Conservation (phyloP, 2,113 vertebrate species). For the Pantherophis guttatus region DNA sequence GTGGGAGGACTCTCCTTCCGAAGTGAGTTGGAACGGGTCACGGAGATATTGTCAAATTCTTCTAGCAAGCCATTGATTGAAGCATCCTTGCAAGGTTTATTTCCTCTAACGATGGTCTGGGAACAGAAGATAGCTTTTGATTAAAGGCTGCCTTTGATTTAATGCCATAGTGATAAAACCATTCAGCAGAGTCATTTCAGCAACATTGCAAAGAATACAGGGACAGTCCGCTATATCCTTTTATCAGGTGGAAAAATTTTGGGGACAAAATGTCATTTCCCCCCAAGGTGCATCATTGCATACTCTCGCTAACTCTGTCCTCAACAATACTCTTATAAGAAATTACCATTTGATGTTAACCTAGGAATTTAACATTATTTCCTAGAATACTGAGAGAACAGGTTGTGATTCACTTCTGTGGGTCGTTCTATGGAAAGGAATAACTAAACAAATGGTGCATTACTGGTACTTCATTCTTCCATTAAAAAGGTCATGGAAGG, state of each 20-base stretch:
- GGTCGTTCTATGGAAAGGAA: slow-evolving; percentile 6
- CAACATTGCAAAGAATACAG: neutral
- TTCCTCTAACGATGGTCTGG: slow-evolving; percentile 96
- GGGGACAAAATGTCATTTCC: neutral
- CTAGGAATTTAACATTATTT: neutral
- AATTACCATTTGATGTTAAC: slow-evolving; percentile 16
- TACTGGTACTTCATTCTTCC: neutral
- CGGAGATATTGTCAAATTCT: slow-evolving; percentile 96
- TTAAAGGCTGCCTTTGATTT: slow-evolving; percentile 41
- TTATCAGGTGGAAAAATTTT: accelerated
- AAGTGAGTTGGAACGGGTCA: slow-evolving; percentile 96
- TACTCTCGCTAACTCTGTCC: neutral
- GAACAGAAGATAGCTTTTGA: slow-evolving; percentile 54
- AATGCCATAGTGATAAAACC: slow-evolving; percentile 6
- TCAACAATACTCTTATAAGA: neutral
- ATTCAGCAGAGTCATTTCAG: neutral
- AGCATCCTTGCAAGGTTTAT: slow-evolving; percentile 87
- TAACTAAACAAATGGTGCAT: neutral
- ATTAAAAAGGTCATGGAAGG: neutral
- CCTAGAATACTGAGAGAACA: neutral
- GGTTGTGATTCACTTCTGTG: neutral
- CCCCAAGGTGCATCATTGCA: slow-evolving; percentile 12
- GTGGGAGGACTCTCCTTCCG: slow-evolving; percentile 94
- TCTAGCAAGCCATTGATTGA: slow-evolving; percentile 96
- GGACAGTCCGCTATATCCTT: accelerated